phyloP scores from a whole-genome alignment of 2,888 invertebrate species.

The Ophion obscuratus region DNA sequence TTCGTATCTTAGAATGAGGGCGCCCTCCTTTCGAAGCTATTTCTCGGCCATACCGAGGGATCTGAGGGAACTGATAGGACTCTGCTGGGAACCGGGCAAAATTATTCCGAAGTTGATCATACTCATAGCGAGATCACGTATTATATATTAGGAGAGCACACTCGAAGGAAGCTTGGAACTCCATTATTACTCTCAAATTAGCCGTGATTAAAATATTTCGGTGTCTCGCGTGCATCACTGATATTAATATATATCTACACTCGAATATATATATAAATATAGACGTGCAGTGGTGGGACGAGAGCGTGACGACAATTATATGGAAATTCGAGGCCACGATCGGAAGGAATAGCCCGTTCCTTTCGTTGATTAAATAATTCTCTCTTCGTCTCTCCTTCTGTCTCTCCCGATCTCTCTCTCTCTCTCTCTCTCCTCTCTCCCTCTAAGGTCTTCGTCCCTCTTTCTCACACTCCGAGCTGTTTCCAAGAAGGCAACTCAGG shows the following conservation, averaged over 20 bases:
- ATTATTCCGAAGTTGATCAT: slow-evolving; percentile 12
- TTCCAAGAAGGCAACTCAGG: slow-evolving; percentile 18
- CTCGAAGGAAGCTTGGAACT: slow-evolving; percentile 77
- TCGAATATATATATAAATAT: slow-evolving; percentile 69
- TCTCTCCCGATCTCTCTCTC: slow-evolving; percentile 21
- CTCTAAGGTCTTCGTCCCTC: no score
- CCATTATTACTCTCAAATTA: slow-evolving; percentile 84
- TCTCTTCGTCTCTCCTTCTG: slow-evolving; percentile 37
- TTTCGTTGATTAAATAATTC: slow-evolving; percentile 78
- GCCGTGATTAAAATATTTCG: slow-evolving; percentile 84
- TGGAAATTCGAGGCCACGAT: slow-evolving; percentile 80
- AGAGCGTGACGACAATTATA: slow-evolving; percentile 79
- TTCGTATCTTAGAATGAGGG: not conserved
- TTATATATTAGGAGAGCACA: slow-evolving; percentile 66
- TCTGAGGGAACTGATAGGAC: no score
- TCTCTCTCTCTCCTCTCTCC: slow-evolving; percentile 32
- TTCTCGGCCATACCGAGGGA: no score
- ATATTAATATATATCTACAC: slow-evolving; percentile 79
- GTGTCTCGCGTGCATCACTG: slow-evolving; percentile 82
- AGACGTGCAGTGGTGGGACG: slow-evolving; percentile 34
- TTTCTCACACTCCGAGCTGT: slow-evolving; percentile 21
- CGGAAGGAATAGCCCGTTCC: slow-evolving; percentile 77
- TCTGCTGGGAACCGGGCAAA: not conserved
- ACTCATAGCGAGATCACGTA: slow-evolving; percentile 8
- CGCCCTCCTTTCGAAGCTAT: no score